Evolutionary conservation across 2,888 invertebrate genomes (phyloP), one percentile per base, ranked within the genome.

Genomic region (Synanthedon myopaeformis): DNA sequence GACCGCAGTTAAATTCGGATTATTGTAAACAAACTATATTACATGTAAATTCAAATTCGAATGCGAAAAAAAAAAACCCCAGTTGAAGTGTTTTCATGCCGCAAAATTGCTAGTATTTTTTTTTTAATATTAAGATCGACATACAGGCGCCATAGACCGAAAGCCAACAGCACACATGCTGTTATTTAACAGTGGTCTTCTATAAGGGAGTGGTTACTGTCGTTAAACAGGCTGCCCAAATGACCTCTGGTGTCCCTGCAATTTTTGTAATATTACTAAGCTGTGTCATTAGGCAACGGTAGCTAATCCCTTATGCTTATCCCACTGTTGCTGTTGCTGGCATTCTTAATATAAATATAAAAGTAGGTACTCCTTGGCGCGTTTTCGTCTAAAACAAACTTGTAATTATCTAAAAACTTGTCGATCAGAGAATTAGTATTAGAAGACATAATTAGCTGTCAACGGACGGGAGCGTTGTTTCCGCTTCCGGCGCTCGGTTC

Each of bases 361-460:
- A 35, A 35, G 35, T 35, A 35, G 35, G 10, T 3, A 35, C 10
- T 35, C 65, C 66, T 64, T 65, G 65, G 61, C 59, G 48, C 55
- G 53, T 55, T 58, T 62, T 59, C 58, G 57, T 62, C 57, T 50
- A 56, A 23, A 23, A 23, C 23, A 23, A 23, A 58, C 54, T 58
- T 66, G 61, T 63, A 65, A 68, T 67, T 65, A 68, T 67, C 72
- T 66, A 67, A 81, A 82, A 81, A 79, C 69, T 70, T 79, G 79
- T 78, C 83, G 82, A 85, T 84, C 79, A 70, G 74, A 72, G 74
- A 83, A 82, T 82, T 78, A 76, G 76, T 76, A 71, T 74, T 70
- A 71, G 71, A 73, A 77, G 76, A 81, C 78, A 79, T 82, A 85
- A 87, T 84, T 82, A 84, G 81, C 86, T 85, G 86, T 86, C 87